Evolutionary conservation across 2,113 vertebrate genomes (phyloP).

Genomic region (Pholis gunnellus): DNA sequence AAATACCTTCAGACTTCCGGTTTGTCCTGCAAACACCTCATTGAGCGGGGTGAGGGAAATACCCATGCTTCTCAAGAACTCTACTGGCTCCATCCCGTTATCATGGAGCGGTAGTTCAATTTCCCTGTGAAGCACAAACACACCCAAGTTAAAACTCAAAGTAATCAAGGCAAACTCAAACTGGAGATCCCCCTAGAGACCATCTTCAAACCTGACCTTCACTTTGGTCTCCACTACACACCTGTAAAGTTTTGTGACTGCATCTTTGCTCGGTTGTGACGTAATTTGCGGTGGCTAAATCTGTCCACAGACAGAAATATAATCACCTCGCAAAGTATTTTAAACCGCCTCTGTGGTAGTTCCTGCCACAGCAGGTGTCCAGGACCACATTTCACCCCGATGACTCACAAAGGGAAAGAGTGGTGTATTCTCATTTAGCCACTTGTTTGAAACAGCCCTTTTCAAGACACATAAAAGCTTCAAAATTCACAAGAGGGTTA

Average conservation of each 20-base stretch:
- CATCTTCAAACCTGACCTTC: background rate
- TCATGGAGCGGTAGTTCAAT: slow-evolving; percentile 84
- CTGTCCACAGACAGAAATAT: background rate
- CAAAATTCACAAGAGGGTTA: background rate
- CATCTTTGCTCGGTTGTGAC: background rate
- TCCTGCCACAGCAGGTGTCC: background rate
- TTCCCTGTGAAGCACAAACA: slow-evolving; percentile 70
- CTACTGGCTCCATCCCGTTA: slow-evolving; percentile 82
- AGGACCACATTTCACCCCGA: background rate
- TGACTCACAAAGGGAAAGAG: background rate
- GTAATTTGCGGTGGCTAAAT: background rate
- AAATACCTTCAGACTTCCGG: slow-evolving; percentile 54
- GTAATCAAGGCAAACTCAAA: background rate
- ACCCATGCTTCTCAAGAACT: slow-evolving; percentile 88
- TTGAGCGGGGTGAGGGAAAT: slow-evolving; percentile 84
- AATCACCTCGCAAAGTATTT: background rate
- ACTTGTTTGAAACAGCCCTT: background rate
- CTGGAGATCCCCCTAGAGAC: background rate
- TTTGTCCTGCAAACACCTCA: slow-evolving; percentile 55
- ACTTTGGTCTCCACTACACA: background rate
- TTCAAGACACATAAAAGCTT: background rate
- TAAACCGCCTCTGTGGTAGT: background rate
- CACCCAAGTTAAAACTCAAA: slow-evolving; percentile 2
- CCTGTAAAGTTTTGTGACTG: background rate
- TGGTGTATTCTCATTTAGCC: background rate